Evolutionary conservation across 2,888 invertebrate species (phyloP).

Genomic region (Operophtera brumata): DNA sequence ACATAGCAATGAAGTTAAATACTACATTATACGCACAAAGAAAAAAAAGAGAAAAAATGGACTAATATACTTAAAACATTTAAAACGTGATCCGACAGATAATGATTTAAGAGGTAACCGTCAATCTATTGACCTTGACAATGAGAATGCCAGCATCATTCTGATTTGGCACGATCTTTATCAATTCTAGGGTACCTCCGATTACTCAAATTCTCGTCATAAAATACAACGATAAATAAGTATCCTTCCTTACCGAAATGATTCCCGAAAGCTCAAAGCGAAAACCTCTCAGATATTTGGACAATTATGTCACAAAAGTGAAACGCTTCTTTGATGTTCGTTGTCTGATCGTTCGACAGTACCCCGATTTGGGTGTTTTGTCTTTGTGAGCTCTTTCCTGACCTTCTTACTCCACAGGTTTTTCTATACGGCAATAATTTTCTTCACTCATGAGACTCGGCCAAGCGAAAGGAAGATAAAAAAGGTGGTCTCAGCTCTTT

Average conservation of each 20-base stretch:
- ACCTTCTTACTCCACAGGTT: slow-evolving; percentile 57
- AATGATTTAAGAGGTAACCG: too few species aligned
- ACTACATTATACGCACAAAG: too few species aligned
- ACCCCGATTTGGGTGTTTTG: slow-evolving; percentile 52
- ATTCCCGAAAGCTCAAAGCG: slow-evolving; percentile 26
- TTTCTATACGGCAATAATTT: slow-evolving; percentile 64
- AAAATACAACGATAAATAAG: not conserved
- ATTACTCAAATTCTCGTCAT: not conserved
- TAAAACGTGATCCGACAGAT: too few species aligned
- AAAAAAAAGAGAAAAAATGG: too few species aligned
- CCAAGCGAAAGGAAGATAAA: slow-evolving; percentile 71
- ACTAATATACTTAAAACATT: too few species aligned
- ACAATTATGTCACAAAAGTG: slow-evolving; percentile 33
- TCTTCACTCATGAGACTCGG: slow-evolving; percentile 57
- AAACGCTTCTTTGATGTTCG: slow-evolving; percentile 29
- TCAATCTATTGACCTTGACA: too few species aligned
- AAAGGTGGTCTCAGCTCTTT: slow-evolving; percentile 66
- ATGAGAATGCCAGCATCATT: too few species aligned
- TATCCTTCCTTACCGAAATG: slow-evolving; percentile 13
- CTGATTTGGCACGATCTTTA: too few species aligned
- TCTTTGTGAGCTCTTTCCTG: slow-evolving; percentile 59
- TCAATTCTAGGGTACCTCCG: not conserved
- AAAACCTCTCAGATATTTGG: slow-evolving; percentile 28
- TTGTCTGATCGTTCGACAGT: slow-evolving; percentile 46
- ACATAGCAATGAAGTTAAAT: too few species aligned